These are phyloP conservation scores for Platorchestia sp. DNA, from an alignment of 1,140 invertebrate species.

Conservation along the genomic window DNA sequence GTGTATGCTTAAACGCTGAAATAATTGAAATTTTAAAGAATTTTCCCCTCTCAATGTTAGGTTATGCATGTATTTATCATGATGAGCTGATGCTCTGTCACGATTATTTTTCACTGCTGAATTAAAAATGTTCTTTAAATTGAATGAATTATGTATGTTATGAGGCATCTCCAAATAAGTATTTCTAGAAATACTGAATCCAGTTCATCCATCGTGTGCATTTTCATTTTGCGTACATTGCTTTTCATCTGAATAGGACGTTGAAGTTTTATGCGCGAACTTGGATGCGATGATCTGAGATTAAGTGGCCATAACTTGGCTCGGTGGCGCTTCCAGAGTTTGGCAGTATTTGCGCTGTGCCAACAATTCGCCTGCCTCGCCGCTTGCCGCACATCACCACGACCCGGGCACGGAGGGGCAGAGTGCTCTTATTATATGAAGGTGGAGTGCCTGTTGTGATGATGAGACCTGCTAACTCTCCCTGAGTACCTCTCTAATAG, in stretches of 20 bases:
- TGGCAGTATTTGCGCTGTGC: not conserved
- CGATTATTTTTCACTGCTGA: not conserved
- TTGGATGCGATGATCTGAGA: not conserved
- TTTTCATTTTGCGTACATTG: not conserved
- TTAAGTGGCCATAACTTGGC: not conserved
- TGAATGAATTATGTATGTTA: not conserved
- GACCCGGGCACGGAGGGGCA: not conserved
- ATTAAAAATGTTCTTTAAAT: not conserved
- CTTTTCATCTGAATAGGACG: not conserved
- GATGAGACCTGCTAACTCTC: conserved; percentile 47
- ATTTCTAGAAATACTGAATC: not conserved
- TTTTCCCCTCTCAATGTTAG: not conserved
- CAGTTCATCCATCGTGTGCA: not conserved
- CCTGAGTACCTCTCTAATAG: conserved; percentile 41
- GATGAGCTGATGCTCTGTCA: not conserved
- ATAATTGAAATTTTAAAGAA: not conserved
- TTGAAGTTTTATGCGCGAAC: not conserved
- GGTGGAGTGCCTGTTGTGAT: conserved; percentile 42
- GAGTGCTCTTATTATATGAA: conserved; percentile 22
- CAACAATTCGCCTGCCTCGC: not conserved
- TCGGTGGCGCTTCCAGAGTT: conserved; percentile 1
- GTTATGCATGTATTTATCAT: not conserved
- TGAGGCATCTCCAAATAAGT: not conserved
- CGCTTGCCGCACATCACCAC: not conserved
- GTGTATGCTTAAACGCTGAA: not conserved